phyloP scores from a whole-genome alignment of 2,797 vertebrate species.

The Micropoecilia bifurca region DNA sequence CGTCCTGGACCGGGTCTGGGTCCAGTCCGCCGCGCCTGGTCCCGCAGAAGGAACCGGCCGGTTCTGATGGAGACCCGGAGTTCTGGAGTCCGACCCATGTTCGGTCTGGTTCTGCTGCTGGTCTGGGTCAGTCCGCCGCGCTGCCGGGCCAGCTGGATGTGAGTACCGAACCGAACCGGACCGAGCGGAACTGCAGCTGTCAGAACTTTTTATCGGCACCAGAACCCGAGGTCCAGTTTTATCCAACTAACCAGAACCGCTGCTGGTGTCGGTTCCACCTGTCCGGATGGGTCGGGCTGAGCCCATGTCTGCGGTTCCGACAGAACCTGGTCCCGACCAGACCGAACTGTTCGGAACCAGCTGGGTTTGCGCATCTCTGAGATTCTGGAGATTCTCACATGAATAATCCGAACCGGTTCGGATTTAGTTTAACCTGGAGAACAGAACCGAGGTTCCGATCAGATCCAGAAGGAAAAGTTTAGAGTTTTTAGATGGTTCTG shows the following conservation, averaged over 20 bases:
- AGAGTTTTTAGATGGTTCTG: neutral
- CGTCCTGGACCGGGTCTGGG: constrained; percentile 8
- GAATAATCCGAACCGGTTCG: neutral
- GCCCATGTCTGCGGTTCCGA: neutral
- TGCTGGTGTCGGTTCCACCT: neutral
- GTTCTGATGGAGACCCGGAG: constrained; percentile 81
- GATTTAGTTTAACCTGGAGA: neutral
- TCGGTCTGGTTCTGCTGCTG: constrained; percentile 81
- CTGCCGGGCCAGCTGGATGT: constrained; percentile 90
- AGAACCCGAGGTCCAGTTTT: neutral
- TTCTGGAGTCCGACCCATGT: constrained; percentile 75
- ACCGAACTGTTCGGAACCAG: neutral
- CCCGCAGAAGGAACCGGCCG: neutral
- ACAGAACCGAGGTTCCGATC: neutral
- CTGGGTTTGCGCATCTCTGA: neutral
- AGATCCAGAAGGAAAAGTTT: neutral
- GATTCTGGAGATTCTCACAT: neutral
- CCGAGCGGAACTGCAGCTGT: neutral
- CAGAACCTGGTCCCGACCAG: neutral
- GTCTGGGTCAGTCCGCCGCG: constrained; percentile 80
- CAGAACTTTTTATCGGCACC: neutral
- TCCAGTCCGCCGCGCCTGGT: neutral
- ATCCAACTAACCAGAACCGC: neutral
- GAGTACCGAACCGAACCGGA: constrained; percentile 73
- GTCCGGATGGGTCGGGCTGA: neutral